Percentiles rank a stretch among this genome's conserved stretches.
Evolutionary conservation across 2,797 vertebrate genomes (phyloP).

Genomic region (Coccyzus lansbergi): DNA sequence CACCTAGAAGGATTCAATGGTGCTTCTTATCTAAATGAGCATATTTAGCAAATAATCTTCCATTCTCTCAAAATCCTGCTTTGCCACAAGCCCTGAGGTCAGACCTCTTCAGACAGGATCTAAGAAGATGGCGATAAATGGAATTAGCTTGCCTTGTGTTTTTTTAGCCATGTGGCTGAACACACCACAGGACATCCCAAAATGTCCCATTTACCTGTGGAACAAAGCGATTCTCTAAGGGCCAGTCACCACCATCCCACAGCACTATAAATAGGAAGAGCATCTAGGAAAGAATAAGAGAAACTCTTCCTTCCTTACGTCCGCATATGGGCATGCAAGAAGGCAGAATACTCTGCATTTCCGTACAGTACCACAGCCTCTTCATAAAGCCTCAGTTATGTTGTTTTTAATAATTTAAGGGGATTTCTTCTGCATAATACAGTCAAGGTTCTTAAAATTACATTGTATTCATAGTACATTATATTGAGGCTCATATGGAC

Average conservation of each 20-base stretch:
- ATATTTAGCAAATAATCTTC: neutral
- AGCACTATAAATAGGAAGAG: neutral
- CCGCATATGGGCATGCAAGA: neutral
- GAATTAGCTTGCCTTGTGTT: neutral
- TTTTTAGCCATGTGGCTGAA: neutral
- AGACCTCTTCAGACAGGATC: neutral
- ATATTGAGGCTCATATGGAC: neutral
- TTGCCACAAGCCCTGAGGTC: neutral
- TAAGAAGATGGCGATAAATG: neutral
- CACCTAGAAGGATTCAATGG: neutral
- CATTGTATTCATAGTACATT: neutral
- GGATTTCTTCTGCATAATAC: neutral
- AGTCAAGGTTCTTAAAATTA: neutral
- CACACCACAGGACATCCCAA: neutral
- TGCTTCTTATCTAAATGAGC: neutral
- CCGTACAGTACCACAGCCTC: neutral
- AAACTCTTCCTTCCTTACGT: neutral
- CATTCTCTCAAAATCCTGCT: neutral
- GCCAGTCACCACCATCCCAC: rapidly evolving
- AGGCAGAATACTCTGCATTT: neutral
- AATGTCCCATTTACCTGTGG: neutral
- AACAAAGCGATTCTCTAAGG: neutral
- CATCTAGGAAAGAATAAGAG: neutral
- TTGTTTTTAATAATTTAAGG: neutral
- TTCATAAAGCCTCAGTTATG: neutral